A percentile compares a stretch with the other conserved stretches of the same genome.
These are phyloP conservation scores for Agonum fuliginosum DNA, from an alignment of 2,888 invertebrate genomes.

Conservation along the genomic window DNA sequence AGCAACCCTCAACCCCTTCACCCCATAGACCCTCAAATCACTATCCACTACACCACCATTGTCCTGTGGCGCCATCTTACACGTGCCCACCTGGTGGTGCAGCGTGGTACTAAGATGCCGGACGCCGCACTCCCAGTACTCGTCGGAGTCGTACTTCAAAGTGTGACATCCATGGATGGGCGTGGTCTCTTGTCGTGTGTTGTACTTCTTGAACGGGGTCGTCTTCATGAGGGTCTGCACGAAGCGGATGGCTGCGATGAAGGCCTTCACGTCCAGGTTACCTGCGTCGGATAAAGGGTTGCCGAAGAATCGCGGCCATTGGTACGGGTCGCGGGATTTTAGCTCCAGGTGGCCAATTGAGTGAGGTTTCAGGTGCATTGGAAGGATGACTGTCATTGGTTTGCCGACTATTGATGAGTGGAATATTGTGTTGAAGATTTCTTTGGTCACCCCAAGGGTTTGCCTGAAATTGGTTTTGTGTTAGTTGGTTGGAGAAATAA, in stretches of 20 bases:
- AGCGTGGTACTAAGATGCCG: conserved; percentile 70
- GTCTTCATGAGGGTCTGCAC: conserved; percentile 74
- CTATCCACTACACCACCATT: conserved; percentile 77
- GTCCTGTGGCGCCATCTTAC: conserved; percentile 75
- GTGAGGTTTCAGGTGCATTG: conserved; percentile 84
- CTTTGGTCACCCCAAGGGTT: conserved; percentile 74
- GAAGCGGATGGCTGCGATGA: conserved; percentile 75
- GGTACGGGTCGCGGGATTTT: conserved; percentile 82
- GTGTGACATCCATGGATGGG: conserved; percentile 59
- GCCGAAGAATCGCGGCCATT: conserved; percentile 85
- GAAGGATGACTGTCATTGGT: conserved; percentile 74
- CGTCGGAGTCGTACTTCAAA: conserved; percentile 57
- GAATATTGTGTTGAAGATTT: conserved; percentile 75
- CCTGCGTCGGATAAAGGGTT: conserved; percentile 84
- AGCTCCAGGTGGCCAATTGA: conserved; percentile 83
- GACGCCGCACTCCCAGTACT: conserved; percentile 49
- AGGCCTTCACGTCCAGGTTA: conserved; percentile 77
- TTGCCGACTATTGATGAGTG: conserved; percentile 72
- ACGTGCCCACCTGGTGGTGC: conserved; percentile 76
- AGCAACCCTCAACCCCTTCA: conserved; percentile 74
- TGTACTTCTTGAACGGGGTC: conserved; percentile 73
- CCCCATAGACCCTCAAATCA: conserved; percentile 74
- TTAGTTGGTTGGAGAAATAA: too few relatives aligned
- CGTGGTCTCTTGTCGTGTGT: conserved; percentile 69
- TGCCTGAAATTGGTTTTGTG: conserved; percentile 29